These are phyloP conservation scores for Lordiphosa fenestrarum DNA, from an alignment of 2,888 invertebrate species.

Conservation along the genomic window DNA sequence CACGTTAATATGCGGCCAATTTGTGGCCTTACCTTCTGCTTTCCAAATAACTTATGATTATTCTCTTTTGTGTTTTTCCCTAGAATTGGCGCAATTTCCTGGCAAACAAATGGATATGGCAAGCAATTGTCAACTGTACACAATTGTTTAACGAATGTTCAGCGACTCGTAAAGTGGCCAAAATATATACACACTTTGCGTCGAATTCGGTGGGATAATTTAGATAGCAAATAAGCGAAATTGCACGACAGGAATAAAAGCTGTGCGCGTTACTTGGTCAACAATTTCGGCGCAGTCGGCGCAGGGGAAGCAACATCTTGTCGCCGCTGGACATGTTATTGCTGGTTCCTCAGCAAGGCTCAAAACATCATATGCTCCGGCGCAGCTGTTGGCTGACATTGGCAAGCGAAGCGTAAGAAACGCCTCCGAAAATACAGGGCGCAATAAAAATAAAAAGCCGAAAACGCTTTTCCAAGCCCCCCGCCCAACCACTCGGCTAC, in stretches of 20 bases:
- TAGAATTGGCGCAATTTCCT: conserved; percentile 6
- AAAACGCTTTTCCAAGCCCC: conserved; percentile 4
- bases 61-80: conserved; percentile 1
- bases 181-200: conserved; percentile 3
- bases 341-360: conserved; percentile 2
- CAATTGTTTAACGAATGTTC: conserved; percentile 1
- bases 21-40: not conserved
- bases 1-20: too few relatives aligned
- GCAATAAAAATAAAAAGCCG: conserved; percentile 5
- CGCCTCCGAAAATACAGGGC: not conserved
- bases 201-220: conserved; percentile 10
- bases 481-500: not conserved
- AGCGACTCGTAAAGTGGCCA: conserved; percentile 11
- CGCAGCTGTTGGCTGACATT: conserved; percentile 35
- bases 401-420: conserved; percentile 40
- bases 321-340: conserved; percentile 6
- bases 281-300: conserved; percentile 9
- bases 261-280: conserved; percentile 11
- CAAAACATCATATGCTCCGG: conserved; percentile 36
- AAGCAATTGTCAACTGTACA: conserved; percentile 12
- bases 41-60: conserved; percentile 3
- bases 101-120: conserved; percentile 5
- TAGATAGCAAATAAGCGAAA: conserved; percentile 16
- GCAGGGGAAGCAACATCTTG: conserved; percentile 3
- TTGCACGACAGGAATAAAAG: not conserved